Evolutionary conservation across 2,113 vertebrate genomes (phyloP), one percentile per base, ranked within the genome.

Genomic region (Paraplagusia blochii): DNA sequence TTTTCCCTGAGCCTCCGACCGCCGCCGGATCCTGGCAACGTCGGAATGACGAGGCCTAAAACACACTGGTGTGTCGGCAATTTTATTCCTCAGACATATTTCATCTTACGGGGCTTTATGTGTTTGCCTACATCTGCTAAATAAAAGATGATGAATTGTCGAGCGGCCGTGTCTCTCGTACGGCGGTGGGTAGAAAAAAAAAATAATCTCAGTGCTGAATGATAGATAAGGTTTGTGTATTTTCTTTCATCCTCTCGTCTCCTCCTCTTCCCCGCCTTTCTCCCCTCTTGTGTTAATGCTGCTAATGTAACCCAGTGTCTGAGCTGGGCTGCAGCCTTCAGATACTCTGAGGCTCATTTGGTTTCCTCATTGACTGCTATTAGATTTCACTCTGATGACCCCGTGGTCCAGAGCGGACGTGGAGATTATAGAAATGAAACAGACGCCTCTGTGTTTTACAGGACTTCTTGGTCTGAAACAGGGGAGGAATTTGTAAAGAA

Each of bases 341-440:
- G 80, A 87, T 82, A 81, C 81, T 80, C 78, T 80, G 77, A 80
- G 71, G 74, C 82, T 87, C 77, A 75, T 85, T 85, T 85, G 82
- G 72, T 83, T 82, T 82, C 73, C 74, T 84, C 79, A 80, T 82
- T 83, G 86, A 85, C 82, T 76, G 72, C 69, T 72, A 88, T 88
- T 82, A 71, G 80, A 80, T 87, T 87, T 80, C 81, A 79, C 85
- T 84, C 88, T 84, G 76, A 72, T 79, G 86, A 82, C 74, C 81
- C 82, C 73, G 76, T 51, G 69, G 59, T 56, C 45, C 59, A 43
- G 57, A 74, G 67, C 60, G 66, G 66, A 62, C 66, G 66, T 47
- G 62, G 68, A 76, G 70, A 72, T 72, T 67, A 58, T 62, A 80
- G 72, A 73, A 69, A 76, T 68, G 62, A 74, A 77, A 13, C 4